phyloP scores from a whole-genome alignment of 2,797 vertebrate species.

The Craterocephalus amniculus region DNA sequence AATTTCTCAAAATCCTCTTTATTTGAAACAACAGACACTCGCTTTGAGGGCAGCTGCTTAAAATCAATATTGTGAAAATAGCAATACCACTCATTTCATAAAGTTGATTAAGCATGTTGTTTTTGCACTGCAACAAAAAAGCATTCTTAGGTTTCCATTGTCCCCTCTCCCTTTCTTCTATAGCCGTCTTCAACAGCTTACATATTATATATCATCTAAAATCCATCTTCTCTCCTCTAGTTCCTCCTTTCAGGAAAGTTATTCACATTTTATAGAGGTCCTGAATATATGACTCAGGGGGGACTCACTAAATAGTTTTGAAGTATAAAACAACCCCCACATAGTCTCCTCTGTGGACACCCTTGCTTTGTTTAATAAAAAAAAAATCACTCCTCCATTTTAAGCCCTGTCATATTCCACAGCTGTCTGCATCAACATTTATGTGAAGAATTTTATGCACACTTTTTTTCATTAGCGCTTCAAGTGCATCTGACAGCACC shows the following conservation, averaged over 20 bases:
- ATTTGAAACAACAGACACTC: conserved; percentile 41
- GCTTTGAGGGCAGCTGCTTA: conserved; percentile 12
- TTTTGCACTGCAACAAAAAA: conserved; percentile 33
- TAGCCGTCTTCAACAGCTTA: neutral
- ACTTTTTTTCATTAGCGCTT: conserved; percentile 63
- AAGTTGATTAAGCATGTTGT: conserved; percentile 52
- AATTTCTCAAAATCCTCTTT: conserved; percentile 34
- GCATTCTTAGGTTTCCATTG: conserved; percentile 33
- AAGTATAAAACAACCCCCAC: conserved; percentile 34
- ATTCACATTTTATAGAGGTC: conserved; percentile 52
- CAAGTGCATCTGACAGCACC: conserved; percentile 47
- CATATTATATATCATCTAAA: neutral
- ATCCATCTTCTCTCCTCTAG: conserved; percentile 31
- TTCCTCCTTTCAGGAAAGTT: conserved; percentile 27
- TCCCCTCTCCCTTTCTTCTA: neutral
- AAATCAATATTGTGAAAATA: conserved; percentile 55
- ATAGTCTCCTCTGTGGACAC: conserved; percentile 22
- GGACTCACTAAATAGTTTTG: conserved; percentile 40
- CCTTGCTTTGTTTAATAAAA: conserved; percentile 65
- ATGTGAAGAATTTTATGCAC: conserved; percentile 60
- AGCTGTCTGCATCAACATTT: conserved; percentile 63
- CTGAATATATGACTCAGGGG: conserved; percentile 43
- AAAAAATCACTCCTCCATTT: conserved; percentile 50
- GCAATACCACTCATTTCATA: conserved; percentile 40
- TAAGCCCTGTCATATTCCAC: conserved; percentile 63